phyloP scores from a whole-genome alignment of 2,113 vertebrate species.

The Elachura formosa region DNA sequence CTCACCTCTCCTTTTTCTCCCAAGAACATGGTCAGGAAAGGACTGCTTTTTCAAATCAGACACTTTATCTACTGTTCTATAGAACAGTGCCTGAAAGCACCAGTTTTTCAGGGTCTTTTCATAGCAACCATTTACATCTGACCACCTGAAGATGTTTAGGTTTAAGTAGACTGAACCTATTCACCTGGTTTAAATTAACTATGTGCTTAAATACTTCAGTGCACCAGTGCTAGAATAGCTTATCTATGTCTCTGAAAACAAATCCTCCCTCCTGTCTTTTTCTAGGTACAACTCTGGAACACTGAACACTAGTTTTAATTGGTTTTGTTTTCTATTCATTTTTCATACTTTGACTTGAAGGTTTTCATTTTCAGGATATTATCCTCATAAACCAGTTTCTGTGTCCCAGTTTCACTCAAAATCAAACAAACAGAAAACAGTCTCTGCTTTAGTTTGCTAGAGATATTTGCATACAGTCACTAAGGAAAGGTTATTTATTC shows the following conservation, averaged over 20 bases:
- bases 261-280: background rate
- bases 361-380: background rate
- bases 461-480: background rate
- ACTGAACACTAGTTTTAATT: background rate
- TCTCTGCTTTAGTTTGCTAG: background rate
- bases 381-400: background rate
- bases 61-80: background rate
- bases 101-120: background rate
- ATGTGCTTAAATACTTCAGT: background rate
- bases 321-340: background rate
- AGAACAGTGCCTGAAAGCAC: background rate
- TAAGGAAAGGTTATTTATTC: background rate
- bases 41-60: background rate
- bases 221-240: background rate
- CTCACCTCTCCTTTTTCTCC: background rate
- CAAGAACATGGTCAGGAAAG: fast-evolving
- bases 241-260: background rate
- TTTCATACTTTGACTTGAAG: background rate
- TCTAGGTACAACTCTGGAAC: background rate
- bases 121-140: background rate
- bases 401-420: background rate
- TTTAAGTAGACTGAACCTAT: background rate
- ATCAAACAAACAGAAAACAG: background rate
- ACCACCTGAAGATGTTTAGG: background rate
- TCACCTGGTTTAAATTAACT: background rate